Evolutionary conservation across 2,113 vertebrate species (phyloP).

Genomic region (Zosterops hypoxanthus): DNA sequence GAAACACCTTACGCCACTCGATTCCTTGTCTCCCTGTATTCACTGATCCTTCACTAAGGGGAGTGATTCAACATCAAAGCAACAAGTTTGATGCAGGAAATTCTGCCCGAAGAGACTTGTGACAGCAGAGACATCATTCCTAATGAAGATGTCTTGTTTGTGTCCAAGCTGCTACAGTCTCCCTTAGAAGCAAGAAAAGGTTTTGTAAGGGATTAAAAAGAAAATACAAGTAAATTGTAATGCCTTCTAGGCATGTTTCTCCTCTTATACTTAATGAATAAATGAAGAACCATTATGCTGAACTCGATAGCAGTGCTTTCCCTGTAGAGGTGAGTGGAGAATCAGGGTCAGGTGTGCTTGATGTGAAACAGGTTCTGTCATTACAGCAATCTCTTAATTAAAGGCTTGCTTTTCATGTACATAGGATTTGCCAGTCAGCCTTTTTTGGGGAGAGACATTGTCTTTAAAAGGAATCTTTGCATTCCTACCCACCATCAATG

Average conservation of each 20-base stretch:
- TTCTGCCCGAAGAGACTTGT: neutral
- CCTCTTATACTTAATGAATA: neutral
- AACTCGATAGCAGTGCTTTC: neutral
- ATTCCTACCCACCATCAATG: neutral
- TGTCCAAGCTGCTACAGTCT: neutral
- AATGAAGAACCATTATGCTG: neutral
- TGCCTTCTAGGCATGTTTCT: neutral
- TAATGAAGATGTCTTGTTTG: conserved; percentile 7
- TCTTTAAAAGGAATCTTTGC: neutral
- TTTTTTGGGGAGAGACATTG: neutral
- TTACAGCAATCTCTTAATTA: neutral
- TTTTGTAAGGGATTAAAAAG: neutral
- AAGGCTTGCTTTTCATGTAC: neutral
- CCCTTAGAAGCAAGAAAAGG: neutral
- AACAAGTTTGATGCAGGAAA: conserved; percentile 17
- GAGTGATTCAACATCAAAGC: conserved; percentile 8
- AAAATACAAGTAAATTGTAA: neutral
- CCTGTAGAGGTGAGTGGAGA: neutral
- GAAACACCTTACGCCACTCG: neutral
- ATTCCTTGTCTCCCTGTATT: conserved; percentile 3
- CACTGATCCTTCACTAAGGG: neutral
- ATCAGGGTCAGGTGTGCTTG: neutral
- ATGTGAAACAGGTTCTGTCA: neutral
- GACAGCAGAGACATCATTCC: neutral
- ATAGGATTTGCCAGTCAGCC: neutral